These are phyloP conservation scores for Hystrix brachyura DNA, from an alignment of 2,113 vertebrate species.

Conservation along the genomic window DNA sequence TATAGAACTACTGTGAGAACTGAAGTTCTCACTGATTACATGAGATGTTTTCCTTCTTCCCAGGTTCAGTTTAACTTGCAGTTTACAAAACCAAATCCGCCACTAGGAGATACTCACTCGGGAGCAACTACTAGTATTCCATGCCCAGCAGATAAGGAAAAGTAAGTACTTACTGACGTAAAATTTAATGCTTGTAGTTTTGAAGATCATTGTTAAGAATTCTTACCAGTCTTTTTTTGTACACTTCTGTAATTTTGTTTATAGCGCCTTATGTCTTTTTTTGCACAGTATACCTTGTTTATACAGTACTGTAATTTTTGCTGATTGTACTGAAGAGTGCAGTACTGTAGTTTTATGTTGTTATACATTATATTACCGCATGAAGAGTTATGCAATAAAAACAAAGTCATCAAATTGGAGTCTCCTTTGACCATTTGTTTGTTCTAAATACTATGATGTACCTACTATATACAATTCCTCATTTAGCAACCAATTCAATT, in stretches of 20 bases:
- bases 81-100: slow-evolving; percentile 82
- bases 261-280: not conserved
- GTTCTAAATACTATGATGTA: not conserved
- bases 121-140: slow-evolving; percentile 59
- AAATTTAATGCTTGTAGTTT: not conserved
- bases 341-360: not conserved
- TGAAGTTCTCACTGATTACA: not conserved
- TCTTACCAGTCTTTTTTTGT: not conserved
- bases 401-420: not conserved
- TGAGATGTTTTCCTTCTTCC: not conserved
- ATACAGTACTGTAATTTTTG: not conserved
- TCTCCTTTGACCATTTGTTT: not conserved
- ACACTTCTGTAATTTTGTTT: not conserved
- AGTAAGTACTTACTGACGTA: slow-evolving; percentile 85
- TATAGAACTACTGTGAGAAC: not conserved
- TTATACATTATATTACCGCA: not conserved
- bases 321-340: not conserved
- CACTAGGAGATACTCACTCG: slow-evolving; percentile 73
- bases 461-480: not conserved
- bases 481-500: not conserved
- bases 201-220: not conserved
- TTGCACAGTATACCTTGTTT: not conserved
- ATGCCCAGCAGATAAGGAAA: slow-evolving; percentile 89
- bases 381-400: not conserved
- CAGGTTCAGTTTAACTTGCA: slow-evolving; percentile 93